phyloP scores from a whole-genome alignment of 2,888 invertebrate species.

The Pristionchus fissidentatus region DNA sequence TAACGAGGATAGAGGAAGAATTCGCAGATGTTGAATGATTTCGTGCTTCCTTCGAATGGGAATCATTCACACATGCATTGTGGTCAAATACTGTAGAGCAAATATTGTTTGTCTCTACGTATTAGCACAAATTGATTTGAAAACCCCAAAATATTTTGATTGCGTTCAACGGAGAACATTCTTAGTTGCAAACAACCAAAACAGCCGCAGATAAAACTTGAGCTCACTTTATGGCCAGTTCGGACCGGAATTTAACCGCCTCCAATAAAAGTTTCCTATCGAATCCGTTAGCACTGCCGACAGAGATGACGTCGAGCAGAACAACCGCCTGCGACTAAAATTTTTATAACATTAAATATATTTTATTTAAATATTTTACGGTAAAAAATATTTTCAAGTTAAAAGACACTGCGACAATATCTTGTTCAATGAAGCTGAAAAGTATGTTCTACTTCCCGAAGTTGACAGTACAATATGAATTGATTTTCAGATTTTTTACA shows the following conservation, averaged over 20 bases:
- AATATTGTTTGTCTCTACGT: too few species aligned
- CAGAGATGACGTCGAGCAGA: conserved; percentile 5
- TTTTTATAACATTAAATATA: not conserved
- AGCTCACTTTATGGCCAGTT: not conserved
- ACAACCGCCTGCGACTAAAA: not conserved
- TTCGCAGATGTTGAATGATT: not conserved
- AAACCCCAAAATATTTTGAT: too few species aligned
- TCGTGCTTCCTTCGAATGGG: not conserved
- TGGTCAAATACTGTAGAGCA: not conserved
- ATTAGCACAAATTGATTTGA: too few species aligned
- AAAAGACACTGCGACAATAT: too few species aligned
- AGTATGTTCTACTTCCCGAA: too few species aligned
- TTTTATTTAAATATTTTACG: too few species aligned
- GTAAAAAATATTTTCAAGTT: too few species aligned
- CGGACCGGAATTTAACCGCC: not conserved
- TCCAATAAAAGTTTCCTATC: not conserved
- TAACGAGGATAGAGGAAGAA: not conserved
- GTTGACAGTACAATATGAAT: too few species aligned
- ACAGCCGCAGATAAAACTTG: not conserved
- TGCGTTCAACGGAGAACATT: too few species aligned
- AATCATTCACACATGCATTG: not conserved
- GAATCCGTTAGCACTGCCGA: not conserved
- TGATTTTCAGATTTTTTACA: too few species aligned
- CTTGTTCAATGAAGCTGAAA: too few species aligned
- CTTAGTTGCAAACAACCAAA: not conserved